Percentiles rank a stretch among this genome's conserved stretches.
These are phyloP conservation scores for Geophilus truncorum DNA, from an alignment of 2,888 invertebrate species.

Conservation along the genomic window DNA sequence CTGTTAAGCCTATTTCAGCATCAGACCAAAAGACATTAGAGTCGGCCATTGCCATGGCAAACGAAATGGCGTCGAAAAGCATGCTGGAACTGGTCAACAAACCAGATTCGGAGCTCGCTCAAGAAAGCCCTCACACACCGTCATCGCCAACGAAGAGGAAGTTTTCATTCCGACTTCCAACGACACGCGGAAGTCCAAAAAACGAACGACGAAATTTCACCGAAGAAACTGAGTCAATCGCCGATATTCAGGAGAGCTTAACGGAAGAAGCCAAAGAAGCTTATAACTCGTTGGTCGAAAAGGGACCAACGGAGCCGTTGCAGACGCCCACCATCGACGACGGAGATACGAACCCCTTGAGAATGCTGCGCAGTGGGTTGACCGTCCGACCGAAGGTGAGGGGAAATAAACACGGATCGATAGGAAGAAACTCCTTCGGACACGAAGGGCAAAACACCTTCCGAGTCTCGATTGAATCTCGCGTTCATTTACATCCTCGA, in stretches of 20 bases:
- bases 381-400: constrained; percentile 56
- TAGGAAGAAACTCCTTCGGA: constrained; percentile 30
- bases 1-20: constrained; percentile 84
- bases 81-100: constrained; percentile 48
- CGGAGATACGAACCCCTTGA: constrained; percentile 58
- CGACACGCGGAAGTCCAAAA: constrained; percentile 55
- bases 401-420: constrained; percentile 52
- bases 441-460: constrained; percentile 36
- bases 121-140: constrained; percentile 54
- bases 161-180: constrained; percentile 71
- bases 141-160: constrained; percentile 67
- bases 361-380: constrained; percentile 60
- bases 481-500: background rate
- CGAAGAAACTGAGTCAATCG: constrained; percentile 77
- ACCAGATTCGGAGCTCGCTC: constrained; percentile 40
- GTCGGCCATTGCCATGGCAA: constrained; percentile 87
- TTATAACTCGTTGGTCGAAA: constrained; percentile 85
- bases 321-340: constrained; percentile 38
- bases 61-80: constrained; percentile 74
- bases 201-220: constrained; percentile 78
- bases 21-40: constrained; percentile 87
- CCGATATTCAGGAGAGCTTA: constrained; percentile 82
- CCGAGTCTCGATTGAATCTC: background rate
- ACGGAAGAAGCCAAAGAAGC: constrained; percentile 87
- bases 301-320: constrained; percentile 45